Base-by-base conservation (phyloP, 2,888 invertebrate genomes). In the Dusona sp. region DNA sequence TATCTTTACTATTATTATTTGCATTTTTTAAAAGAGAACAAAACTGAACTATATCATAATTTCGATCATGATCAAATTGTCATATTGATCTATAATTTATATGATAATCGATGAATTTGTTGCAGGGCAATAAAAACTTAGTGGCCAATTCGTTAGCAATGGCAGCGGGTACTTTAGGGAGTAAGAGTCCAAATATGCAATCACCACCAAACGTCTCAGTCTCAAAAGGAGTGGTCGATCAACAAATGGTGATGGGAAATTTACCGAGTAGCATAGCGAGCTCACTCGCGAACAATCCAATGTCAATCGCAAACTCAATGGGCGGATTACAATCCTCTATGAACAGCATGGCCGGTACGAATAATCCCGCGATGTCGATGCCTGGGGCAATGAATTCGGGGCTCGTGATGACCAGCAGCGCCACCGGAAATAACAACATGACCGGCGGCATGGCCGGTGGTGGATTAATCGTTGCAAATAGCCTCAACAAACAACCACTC, bases 181-280 rank as follows among this genome's bases (percentile, higher is more conserved):
- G 96, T 94, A 97, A 97, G 94, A 97, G 97, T 94, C 97, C 97
- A 88, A 97, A 97, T 93, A 95, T 98, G 93, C 98, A 98, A 94
- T 98, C 98, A 80, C 97, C 98, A 83, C 97, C 97, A 72, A 97
- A 98, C 92, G 97, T 97, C 90, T 97, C 97, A 89, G 97, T 97
- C 87, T 96, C 97, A 89, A 96, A 96, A 94, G 91, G 94, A 89
- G 96, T 96, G 90, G 96, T 95, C 7, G 96, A 96, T 91, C 95
- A 96, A 61, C 93, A 94, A 84, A 94, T 95, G 94, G 94, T 95
- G 42, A 91, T 95, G 88, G 95, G 95, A 86, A 95, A 94, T 92
- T 92, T 95, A 91, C 95, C 95, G 84, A 95, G 95, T 86, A 95
- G 95, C 91, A 95, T 95, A 91, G 94, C 95, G 75, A 95, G 95